phyloP scores from a whole-genome alignment of 2,113 vertebrate species.

The Muntiacus muntjak region DNA sequence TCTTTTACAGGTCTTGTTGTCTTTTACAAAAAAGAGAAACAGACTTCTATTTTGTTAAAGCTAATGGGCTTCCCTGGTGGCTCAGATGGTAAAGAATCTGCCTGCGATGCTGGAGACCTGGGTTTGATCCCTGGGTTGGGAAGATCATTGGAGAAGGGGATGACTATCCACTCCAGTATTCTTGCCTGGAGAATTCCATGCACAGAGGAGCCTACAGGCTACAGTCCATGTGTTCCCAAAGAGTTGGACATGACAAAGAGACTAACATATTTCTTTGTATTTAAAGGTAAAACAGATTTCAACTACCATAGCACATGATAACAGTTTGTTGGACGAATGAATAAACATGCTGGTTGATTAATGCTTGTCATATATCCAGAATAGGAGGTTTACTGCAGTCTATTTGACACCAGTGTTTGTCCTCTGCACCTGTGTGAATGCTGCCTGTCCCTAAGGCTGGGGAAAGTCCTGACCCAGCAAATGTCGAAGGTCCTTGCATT shows the following conservation, averaged over 20 bases:
- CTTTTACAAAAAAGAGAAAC: neutral
- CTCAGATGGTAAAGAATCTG: neutral
- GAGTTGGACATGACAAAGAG: neutral
- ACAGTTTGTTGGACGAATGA: neutral
- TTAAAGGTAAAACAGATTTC: neutral
- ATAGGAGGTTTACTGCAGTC: neutral
- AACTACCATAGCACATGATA: neutral
- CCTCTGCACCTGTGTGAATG: too few relatives aligned
- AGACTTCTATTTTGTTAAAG: neutral
- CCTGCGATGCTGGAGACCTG: neutral
- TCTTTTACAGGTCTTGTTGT: neutral
- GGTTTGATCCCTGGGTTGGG: neutral
- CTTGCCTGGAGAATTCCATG: neutral
- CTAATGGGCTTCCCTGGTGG: neutral
- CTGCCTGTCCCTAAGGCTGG: neutral
- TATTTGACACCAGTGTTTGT: neutral
- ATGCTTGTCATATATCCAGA: neutral
- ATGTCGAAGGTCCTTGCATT: rapidly evolving
- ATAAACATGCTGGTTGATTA: neutral
- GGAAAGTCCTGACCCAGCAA: neutral
- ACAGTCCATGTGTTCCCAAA: neutral
- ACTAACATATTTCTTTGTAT: neutral
- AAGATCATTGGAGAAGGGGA: neutral
- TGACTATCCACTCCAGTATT: neutral
- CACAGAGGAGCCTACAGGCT: neutral